A percentile compares a stretch with the other conserved stretches of the same genome.
Conservation (phyloP, 2,113 vertebrate genomes). For the Mohoua ochrocephala region DNA sequence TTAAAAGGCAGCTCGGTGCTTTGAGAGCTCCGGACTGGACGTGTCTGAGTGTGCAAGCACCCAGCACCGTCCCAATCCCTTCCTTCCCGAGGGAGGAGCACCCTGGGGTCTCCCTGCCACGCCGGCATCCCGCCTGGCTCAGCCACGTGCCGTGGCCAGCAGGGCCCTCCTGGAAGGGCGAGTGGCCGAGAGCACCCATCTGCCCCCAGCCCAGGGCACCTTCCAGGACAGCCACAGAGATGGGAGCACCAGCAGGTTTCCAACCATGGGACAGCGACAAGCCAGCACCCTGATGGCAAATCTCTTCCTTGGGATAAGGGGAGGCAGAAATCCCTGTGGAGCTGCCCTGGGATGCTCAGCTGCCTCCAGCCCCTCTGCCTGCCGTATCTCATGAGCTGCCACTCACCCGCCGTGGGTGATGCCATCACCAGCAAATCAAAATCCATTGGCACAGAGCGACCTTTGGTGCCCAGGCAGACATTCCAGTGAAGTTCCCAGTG, state of each 20-base stretch:
- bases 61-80: neutral
- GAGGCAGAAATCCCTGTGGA: neutral
- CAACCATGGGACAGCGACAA: rapidly evolving
- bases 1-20: neutral
- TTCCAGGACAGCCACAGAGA: neutral
- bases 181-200: neutral
- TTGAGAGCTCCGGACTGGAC: neutral
- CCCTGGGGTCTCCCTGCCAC: neutral
- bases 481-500: neutral
- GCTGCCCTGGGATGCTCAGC: neutral
- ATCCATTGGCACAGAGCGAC: rapidly evolving
- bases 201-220: neutral
- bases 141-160: rapidly evolving
- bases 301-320: neutral
- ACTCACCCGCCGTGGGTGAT: rapidly evolving
- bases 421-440: neutral
- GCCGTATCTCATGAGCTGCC: rapidly evolving
- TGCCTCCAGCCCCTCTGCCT: neutral
- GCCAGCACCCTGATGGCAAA: neutral
- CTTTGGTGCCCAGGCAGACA: neutral
- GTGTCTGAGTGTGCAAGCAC: neutral
- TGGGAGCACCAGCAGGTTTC: rapidly evolving
- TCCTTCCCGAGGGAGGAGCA: neutral
- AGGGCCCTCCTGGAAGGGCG: neutral
- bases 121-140: neutral